Conservation (phyloP, 2,797 vertebrate genomes). For the Anguilla pacifica region DNA sequence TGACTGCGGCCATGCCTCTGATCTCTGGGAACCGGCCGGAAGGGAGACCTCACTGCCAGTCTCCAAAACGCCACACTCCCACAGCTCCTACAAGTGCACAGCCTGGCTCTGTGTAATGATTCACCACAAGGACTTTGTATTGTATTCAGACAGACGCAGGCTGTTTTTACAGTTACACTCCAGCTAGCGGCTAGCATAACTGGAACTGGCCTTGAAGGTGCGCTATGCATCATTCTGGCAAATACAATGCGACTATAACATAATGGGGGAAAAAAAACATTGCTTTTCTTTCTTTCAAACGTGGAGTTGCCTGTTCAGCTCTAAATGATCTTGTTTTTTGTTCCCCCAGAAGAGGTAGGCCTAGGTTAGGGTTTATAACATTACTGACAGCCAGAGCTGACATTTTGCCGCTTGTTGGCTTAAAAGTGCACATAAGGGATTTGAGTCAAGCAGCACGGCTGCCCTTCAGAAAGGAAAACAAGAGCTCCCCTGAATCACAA, state of each 20-base stretch:
- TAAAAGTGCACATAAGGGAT: not conserved
- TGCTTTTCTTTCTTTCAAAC: not conserved
- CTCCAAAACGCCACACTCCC: not conserved
- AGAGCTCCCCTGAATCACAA: not conserved
- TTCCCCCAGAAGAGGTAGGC: not conserved
- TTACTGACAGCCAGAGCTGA: not conserved
- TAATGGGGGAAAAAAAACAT: not conserved
- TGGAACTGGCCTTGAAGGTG: not conserved
- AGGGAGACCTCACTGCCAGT: conserved; percentile 45
- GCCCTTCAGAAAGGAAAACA: not conserved
- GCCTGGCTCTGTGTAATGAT: conserved; percentile 4
- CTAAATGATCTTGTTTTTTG: not conserved
- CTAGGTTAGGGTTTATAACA: not conserved
- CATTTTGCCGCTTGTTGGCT: not conserved
- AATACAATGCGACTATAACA: not conserved
- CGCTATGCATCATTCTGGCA: not conserved
- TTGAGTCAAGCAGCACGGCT: too few relatives aligned
- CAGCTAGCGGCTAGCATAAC: not conserved
- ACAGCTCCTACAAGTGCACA: conserved; percentile 8
- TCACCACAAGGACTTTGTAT: not conserved
- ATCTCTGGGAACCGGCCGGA: conserved; percentile 43
- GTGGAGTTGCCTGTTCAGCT: not conserved
- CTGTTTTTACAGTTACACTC: not conserved
- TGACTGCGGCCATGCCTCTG: conserved; percentile 30
- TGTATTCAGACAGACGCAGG: not conserved